Evolutionary conservation across 2,888 invertebrate species (phyloP), one percentile per base, ranked within the genome.

Genomic region (Brachynemurus nebulosus): DNA sequence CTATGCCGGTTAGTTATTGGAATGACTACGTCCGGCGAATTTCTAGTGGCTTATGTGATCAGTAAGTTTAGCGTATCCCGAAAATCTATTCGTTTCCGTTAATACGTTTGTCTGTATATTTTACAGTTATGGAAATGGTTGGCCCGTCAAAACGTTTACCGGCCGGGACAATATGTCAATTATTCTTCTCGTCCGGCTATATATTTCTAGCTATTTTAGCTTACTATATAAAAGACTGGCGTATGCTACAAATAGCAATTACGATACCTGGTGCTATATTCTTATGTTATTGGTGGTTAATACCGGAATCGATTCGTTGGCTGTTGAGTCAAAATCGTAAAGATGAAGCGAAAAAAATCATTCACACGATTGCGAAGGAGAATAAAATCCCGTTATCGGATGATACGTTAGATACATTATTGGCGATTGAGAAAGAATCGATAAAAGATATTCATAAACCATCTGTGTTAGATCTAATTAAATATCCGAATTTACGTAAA

Each of bases 251-350:
- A 60, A 69, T 82, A 21, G 78, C 76, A 2, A 63, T 83, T 27
- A 80, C 82, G 1, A 55, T 80, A 36, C 83, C 84, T 1, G 80
- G 80, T 14, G 53, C 79, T 8, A 55, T 75, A 5, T 81, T 82
- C 56, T 65, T 82, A 52, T 64, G 69, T 40, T 83, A 82, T 57
- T 80, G 78, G 68, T 82, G 80, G 81, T 72, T 82, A 47, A 74
- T 84, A 54, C 83, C 83, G 1, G 83, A 84, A 61, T 83, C 82
- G 0, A 73, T 77, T 6, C 69, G 83, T 40, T 84, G 83, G 83
- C 60, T 83, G 47, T 56, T 82, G 42, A 71, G 76, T 0, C 76
- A 78, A 54, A 75, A 76, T 27, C 70, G 74, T 21, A 65, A 69
- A 12, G 66, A 71, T 20, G 75, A 76, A 56, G 82, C 82, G 1